These are phyloP conservation scores for Clostera curtula DNA, from an alignment of 2,888 invertebrate genomes.

Conservation along the genomic window DNA sequence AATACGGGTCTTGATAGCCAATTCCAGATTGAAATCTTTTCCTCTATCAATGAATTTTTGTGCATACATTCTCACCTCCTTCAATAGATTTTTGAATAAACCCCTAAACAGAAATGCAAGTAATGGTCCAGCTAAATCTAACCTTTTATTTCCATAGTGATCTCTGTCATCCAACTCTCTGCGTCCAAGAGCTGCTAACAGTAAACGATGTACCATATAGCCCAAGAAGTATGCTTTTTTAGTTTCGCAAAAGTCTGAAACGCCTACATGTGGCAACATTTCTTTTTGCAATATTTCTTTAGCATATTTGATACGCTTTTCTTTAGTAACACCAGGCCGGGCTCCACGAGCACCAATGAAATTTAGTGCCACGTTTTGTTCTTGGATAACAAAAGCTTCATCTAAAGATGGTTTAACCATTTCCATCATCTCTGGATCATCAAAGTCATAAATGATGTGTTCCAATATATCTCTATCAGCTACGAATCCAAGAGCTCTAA, in stretches of 20 bases:
- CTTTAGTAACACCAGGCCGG: conserved; percentile 97
- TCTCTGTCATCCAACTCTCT: conserved; percentile 98
- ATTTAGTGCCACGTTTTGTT: conserved; percentile 98
- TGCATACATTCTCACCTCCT: conserved; percentile 98
- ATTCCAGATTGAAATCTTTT: conserved; percentile 98
- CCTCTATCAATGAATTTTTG: conserved; percentile 99
- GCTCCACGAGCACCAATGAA: conserved; percentile 99
- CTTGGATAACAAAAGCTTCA: conserved; percentile 99
- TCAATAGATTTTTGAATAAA: conserved; percentile 95
- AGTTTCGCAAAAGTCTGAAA: conserved; percentile 99
- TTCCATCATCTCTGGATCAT: conserved; percentile 99
- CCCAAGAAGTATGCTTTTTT: conserved; percentile 99
- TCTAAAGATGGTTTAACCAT: conserved; percentile 99
- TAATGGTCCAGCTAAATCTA: conserved; percentile 98
- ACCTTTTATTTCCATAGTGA: conserved; percentile 99
- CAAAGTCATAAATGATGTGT: conserved; percentile 99
- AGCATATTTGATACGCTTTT: conserved; percentile 99
- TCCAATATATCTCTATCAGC: conserved; percentile 99
- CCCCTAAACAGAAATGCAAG: conserved; percentile 98
- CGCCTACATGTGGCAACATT: conserved; percentile 99
- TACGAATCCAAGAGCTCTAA: conserved; percentile 98
- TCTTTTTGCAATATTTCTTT: conserved; percentile 99
- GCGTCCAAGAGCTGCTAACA: conserved; percentile 95
- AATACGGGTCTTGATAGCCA: conserved; percentile 97
- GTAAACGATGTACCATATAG: conserved; percentile 98